Evolutionary conservation across 2,888 invertebrate species (phyloP), one percentile per base, ranked within the genome.

Genomic region (Amblyjoppa fuscipennis): DNA sequence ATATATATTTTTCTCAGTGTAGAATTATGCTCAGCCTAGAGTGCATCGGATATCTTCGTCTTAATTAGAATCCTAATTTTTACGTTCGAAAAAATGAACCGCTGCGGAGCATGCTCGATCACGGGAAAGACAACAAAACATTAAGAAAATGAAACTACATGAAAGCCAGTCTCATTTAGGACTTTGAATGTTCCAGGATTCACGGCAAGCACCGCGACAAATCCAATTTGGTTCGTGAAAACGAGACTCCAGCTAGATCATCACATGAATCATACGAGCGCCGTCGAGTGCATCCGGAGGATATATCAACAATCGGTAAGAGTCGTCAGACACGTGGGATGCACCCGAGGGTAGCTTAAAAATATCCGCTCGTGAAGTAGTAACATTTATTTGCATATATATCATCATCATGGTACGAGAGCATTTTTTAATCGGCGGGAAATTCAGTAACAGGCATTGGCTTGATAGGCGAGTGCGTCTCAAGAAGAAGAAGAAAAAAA

Each of bases 211-310:
- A 98, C 99, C 74, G 96, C 97, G 90, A 99, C 99, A 84, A 99
- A 99, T 95, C 99, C 99, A 76, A 99, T 99, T 93, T 99, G 99
- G 99, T 98, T 99, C 94, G 98, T 99, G 84, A 99, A 99, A 95
- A 99, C 99, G 69, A 96, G 99, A 87, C 95, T 99, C 83, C 99
- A 99, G 94, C 96, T 99, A 92, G 99, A 99, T 95, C 96, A 96
- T 90, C 91, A 93, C 87, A 91, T 94, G 83, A 93, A 94, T 88
- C 96, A 96, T 91, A 96, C 97, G 93, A 96, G 97, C 53, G 97
- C 97, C 69, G 92, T 96, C 91, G 96, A 98, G 94, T 98, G 98
- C 93, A 97, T 98, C 88, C 96, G 96, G 91, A 96, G 97, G 95
- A 98, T 98, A 95, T 98, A 98, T 94, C 95, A 96, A 86, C 96